These are phyloP conservation scores for Leptinotarsa tumamoca DNA, from an alignment of 2,888 invertebrate genomes.

Conservation along the genomic window DNA sequence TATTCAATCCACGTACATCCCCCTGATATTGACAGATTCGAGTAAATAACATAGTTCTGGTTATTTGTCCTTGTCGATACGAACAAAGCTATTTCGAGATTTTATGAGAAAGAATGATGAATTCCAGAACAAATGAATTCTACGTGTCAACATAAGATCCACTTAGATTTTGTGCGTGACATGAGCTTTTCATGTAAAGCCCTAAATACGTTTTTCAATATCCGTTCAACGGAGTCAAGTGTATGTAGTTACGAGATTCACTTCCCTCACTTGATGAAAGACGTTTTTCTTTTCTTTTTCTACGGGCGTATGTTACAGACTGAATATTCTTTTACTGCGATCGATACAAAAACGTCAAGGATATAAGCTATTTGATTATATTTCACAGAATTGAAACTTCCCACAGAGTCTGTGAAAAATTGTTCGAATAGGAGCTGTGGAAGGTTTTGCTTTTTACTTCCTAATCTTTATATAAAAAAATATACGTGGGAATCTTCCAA, in stretches of 20 bases:
- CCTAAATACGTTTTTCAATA: neutral
- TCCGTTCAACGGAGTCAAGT: neutral
- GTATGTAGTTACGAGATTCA: neutral
- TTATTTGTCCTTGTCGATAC: neutral
- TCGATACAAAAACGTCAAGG: no score
- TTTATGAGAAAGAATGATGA: conserved; percentile 2
- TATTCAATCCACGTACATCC: neutral
- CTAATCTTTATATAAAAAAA: no score
- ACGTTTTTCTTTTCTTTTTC: neutral
- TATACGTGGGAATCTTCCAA: no score
- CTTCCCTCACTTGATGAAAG: neutral
- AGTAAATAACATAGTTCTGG: neutral
- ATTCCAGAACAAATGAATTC: conserved; percentile 5
- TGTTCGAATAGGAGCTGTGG: no score
- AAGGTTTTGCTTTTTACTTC: no score
- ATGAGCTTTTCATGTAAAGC: neutral
- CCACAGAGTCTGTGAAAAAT: no score
- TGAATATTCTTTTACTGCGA: no score
- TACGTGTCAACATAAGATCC: conserved; percentile 4
- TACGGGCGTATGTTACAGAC: no score
- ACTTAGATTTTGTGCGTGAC: neutral
- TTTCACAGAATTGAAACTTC: no score
- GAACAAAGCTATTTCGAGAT: neutral
- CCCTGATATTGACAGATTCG: neutral
- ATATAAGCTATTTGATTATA: no score